Evolutionary conservation across 2,888 invertebrate genomes (phyloP), one percentile per base, ranked within the genome.

Genomic region (Philereme vetulata): DNA sequence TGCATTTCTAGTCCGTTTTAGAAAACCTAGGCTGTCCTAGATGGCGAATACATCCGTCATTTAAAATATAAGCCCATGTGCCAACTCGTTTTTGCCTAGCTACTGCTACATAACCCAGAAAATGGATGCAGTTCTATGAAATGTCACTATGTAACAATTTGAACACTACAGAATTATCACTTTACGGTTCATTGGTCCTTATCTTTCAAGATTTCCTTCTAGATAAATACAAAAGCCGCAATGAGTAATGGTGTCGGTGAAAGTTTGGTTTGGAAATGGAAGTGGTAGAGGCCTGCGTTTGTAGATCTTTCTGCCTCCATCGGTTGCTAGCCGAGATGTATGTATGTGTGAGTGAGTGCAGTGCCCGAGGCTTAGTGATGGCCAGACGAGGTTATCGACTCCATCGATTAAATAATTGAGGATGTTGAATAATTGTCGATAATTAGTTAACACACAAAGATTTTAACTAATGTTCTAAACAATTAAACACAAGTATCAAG

Each of bases 301-400:
- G 82, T 84, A 84, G 82, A 88, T 89, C 83, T 84, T 82, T 85
- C 82, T 87, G 88, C 88, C 85, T 88, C 87, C 86, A 87, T 86
- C 75, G 67, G 90, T 90, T 90, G 88, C 90, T 85, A 90, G 74
- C 86, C 84, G 77, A 78, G 72, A 9, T 56, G 34, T 74, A 66
- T 65, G 77, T 35, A 3, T 80, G 88, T 88, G 84, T 86, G 84
- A 4, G 88, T 84, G 88, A 81, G 88, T 86, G 87, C 86, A 88
- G 78, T 86, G 88, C 73, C 84, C 88, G 79, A 70, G 64, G 66
- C 60, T 44, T 80, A 85, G 84, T 72, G 84, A 60, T 71, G 86
- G 56, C 57, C 62, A 51, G 7, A 51, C 57, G 66, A 68, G 68
- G 62, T 61, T 74, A 68, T 65, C 68, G 70, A 70, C 64, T 65